A percentile compares a stretch with the other conserved stretches of the same genome.
Conservation (phyloP, 2,888 invertebrate species). For the Nephrotoma appendiculata region DNA sequence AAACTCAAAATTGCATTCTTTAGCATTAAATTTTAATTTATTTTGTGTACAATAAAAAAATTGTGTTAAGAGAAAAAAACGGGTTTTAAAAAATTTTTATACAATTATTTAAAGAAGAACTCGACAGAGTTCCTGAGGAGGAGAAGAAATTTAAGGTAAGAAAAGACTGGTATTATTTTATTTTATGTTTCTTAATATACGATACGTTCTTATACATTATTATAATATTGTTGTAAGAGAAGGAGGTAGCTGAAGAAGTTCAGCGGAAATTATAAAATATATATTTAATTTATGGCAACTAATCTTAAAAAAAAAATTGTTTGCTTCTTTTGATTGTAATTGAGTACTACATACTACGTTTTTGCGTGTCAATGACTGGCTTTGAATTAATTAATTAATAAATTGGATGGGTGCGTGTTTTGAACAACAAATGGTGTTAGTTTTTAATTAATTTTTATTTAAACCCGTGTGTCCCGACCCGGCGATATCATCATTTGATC, state of each 20-base stretch:
- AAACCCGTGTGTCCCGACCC: neutral
- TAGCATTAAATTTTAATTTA: neutral
- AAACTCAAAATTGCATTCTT: neutral
- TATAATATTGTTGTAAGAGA: neutral
- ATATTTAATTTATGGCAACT: neutral
- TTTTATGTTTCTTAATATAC: neutral
- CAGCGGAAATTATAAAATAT: neutral
- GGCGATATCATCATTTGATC: neutral
- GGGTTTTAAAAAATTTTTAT: neutral
- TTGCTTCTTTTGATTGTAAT: neutral
- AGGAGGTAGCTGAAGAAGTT: neutral
- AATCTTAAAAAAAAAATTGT: neutral
- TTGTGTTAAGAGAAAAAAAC: neutral
- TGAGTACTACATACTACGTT: neutral
- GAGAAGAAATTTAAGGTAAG: neutral
- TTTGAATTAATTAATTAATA: neutral
- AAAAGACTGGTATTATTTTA: neutral
- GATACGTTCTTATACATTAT: neutral
- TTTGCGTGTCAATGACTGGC: neutral
- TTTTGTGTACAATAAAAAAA: neutral
- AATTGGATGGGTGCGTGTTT: neutral
- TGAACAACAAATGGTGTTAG: neutral
- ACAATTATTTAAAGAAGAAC: neutral
- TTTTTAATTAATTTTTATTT: neutral
- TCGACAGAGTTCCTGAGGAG: neutral